Percentiles rank a stretch among this genome's conserved stretches.
These are phyloP conservation scores for Triplophysa dalaica DNA, from an alignment of 2,113 vertebrate genomes.

Conservation along the genomic window DNA sequence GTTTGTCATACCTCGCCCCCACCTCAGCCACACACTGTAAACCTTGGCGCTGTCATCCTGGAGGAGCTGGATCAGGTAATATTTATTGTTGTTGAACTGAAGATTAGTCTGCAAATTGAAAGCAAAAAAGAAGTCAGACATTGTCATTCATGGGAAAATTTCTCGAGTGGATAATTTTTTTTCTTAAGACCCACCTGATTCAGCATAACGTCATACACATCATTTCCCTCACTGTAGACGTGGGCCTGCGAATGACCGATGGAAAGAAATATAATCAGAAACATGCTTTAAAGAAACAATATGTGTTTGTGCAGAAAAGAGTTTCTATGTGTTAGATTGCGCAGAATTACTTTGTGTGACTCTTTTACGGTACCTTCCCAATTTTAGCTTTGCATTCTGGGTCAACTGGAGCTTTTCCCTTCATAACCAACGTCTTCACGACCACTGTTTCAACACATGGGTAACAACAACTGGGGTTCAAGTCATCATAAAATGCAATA, in stretches of 20 bases:
- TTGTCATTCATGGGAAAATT: too few species aligned
- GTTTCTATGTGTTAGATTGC: too few species aligned
- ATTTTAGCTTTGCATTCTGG: constrained; percentile 81
- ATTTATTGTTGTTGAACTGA: constrained; percentile 93
- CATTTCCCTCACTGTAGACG: constrained; percentile 80
- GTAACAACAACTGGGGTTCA: not conserved
- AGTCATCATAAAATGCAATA: not conserved
- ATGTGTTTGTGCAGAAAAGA: not conserved
- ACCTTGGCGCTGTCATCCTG: constrained; percentile 75
- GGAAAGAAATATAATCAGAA: not conserved
- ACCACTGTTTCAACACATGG: constrained; percentile 66
- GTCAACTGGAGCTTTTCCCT: constrained; percentile 87
- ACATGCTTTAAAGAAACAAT: not conserved
- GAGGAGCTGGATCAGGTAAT: constrained; percentile 87
- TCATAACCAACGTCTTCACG: constrained; percentile 82
- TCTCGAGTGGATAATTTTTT: too few species aligned
- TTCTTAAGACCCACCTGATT: constrained; percentile 78
- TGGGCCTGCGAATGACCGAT: constrained; percentile 74
- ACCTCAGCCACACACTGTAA: constrained; percentile 89
- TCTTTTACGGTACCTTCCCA: constrained; percentile 71
- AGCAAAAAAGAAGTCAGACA: not conserved
- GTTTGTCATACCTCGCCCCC: constrained; percentile 80
- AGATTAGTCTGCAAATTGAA: constrained; percentile 80
- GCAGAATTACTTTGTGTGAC: not conserved
- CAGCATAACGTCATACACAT: constrained; percentile 85